These are phyloP conservation scores for Tragopan temminckii DNA, from an alignment of 2,797 vertebrate species.

Conservation along the genomic window DNA sequence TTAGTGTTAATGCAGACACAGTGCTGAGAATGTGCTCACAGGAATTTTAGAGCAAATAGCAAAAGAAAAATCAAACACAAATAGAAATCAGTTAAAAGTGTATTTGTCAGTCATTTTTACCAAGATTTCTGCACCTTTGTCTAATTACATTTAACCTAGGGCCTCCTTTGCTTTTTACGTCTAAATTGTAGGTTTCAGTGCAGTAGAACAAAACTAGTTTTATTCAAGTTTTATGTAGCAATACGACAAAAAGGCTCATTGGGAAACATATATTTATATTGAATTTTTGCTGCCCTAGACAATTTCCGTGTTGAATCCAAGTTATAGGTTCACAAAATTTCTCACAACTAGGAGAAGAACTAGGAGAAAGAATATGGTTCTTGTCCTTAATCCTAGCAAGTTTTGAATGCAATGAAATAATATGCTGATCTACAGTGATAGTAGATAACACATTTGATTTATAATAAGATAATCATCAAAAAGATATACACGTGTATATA, in stretches of 20 bases:
- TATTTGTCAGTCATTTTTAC: not conserved
- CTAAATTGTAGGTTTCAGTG: not conserved
- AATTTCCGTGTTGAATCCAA: not conserved
- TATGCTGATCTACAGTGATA: not conserved
- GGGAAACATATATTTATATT: not conserved
- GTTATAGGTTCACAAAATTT: not conserved
- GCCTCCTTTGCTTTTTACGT: not conserved
- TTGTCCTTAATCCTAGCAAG: not conserved
- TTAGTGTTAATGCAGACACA: not conserved
- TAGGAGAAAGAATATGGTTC: not conserved
- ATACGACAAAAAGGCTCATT: not conserved
- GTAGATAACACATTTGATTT: not conserved
- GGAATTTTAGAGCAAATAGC: not conserved
- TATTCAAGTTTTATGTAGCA: not conserved
- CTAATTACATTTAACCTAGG: not conserved
- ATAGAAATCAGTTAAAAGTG: not conserved
- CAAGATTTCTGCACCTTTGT: fast-evolving
- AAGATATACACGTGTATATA: not conserved
- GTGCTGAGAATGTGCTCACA: not conserved
- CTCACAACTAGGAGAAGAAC: not conserved
- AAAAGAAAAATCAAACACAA: not conserved
- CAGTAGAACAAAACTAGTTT: not conserved
- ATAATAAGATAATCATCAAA: not conserved
- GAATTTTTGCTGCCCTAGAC: not conserved
- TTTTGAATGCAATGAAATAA: not conserved